Evolutionary conservation across 2,113 vertebrate species (phyloP), one percentile per base, ranked within the genome.

Genomic region (Phalacrocorax aristotelis): DNA sequence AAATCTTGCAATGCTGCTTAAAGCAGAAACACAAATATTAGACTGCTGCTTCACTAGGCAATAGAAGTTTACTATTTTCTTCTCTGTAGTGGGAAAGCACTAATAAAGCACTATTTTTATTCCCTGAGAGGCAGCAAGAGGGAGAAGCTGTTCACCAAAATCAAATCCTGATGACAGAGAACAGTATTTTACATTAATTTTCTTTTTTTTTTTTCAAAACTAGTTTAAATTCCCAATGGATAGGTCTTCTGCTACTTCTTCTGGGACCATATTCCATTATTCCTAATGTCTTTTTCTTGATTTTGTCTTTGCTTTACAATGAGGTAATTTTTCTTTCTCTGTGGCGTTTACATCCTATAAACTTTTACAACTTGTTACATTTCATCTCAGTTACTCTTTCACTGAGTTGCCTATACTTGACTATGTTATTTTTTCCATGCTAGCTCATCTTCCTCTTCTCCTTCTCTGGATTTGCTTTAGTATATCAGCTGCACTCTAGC

Each of bases 1-100:
- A 92, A 72, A 66, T 46, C 49, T 76, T 76, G 10, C 32, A 38
- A 25, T 87, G 80, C 46, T 94, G 87, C 46, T 93, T n/a, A 61
- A 91, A 92, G 83, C 54, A 92, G 88, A 96, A 97, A 69, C 85
- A 83, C 64, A 95, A 96, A 95, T 89, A 95, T 82, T 90, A 87
- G 54, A 44, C 30, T 90, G 48, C 64, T 84, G 74, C 62, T 82
- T 82, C 86, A 93, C 23, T 89, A 79, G 58, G 76, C 65, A 96
- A 80, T 49, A 82, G 13, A 61, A 54, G 90, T 81, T 14, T 71
- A 71, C 79, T 84, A 30, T 96, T 96, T 95, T 78, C 48, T 82
- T 75, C 62, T 91, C 77, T 46, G 36, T 49, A 62, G 17, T 68
- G 48, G 78, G 57, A 65, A 93, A 70, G 52, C 20, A 64, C 68